These are phyloP conservation scores for Lasioglossum baleicum DNA, from an alignment of 1,140 invertebrate species.

Conservation along the genomic window DNA sequence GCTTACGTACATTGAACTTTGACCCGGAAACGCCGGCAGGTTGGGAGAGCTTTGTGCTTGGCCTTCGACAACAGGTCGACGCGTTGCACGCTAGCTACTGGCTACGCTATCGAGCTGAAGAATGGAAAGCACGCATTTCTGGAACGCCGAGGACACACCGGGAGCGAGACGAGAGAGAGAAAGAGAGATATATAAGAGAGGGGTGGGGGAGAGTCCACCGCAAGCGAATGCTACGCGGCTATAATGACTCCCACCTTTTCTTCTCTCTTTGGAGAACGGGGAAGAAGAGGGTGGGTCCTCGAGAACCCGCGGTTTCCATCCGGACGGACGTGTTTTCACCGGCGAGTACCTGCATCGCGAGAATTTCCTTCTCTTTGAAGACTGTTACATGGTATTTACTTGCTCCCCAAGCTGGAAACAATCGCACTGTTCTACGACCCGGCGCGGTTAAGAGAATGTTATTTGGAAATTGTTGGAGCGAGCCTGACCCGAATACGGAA, in stretches of 20 bases:
- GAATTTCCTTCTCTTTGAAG: not conserved
- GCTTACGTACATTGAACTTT: not conserved
- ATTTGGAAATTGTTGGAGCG: too few species aligned
- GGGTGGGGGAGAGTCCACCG: too few species aligned
- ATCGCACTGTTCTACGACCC: too few species aligned
- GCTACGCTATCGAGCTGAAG: constrained; percentile 1
- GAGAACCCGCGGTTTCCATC: not conserved
- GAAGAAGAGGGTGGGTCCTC: not conserved
- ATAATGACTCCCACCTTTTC: too few species aligned
- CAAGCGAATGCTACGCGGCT: too few species aligned
- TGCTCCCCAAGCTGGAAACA: not conserved
- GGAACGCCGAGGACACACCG: not conserved
- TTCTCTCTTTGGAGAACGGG: too few species aligned
- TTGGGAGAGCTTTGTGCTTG: not conserved
- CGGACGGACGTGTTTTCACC: not conserved
- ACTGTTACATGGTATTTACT: not conserved
- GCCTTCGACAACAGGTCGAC: constrained; percentile 3
- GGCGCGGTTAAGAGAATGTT: too few species aligned
- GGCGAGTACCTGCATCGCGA: not conserved
- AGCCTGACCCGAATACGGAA: too few species aligned
- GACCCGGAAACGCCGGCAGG: not conserved
- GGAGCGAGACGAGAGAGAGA: too few species aligned
- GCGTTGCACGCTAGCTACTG: not conserved
- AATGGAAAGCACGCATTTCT: constrained; percentile 1
- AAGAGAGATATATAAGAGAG: too few species aligned